Evolutionary conservation across 2,888 invertebrate species (phyloP), one percentile per base, ranked within the genome.

Genomic region (Apotomis betuletana): DNA sequence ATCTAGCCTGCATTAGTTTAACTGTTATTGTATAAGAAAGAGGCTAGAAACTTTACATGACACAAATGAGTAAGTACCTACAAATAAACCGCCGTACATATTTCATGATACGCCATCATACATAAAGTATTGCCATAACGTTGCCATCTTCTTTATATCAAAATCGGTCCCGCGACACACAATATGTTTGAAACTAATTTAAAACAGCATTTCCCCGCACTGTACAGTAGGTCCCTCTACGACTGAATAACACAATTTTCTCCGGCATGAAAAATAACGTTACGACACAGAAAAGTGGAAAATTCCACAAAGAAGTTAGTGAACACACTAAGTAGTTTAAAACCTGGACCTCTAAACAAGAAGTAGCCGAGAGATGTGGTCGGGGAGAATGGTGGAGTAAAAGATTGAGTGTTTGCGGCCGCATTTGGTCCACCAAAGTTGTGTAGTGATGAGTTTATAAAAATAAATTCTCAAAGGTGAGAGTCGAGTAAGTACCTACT

Each of bases 271-370:
- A 73, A 69, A 70, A 65, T 70, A 65, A 60, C 70, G 70, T 60
- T 60, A 60, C 65, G 64, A 55, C 70, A 54, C 12, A 52, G 57
- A 41, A 69, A 69, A 70, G 65, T 65, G 65, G 59, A 70, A 70
- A 70, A 70, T 70, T 65, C 70, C 54, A 44, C 65, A 65, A 46
- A 70, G 38, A 63, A 65, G 46, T 46, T 46, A 13, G 36, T 58
- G 13, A 70, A 59, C 64, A 60, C 70, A 70, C 70, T 70, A 59
- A 70, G 70, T 63, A 70, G 59, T 70, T 70, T 58, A 51, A 70
- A 70, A 64, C 70, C 58, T 64, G 64, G 52, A 10, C 36, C 59
- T 54, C 64, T 64, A 59, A 69, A 63, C 65, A 36, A 65, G 55
- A 65, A 65, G 55, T 36, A 55, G 9, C 55, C 46, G 8, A 36